Evolutionary conservation across 2,888 invertebrate genomes (phyloP).

Genomic region (Lampropteryx suffumata): DNA sequence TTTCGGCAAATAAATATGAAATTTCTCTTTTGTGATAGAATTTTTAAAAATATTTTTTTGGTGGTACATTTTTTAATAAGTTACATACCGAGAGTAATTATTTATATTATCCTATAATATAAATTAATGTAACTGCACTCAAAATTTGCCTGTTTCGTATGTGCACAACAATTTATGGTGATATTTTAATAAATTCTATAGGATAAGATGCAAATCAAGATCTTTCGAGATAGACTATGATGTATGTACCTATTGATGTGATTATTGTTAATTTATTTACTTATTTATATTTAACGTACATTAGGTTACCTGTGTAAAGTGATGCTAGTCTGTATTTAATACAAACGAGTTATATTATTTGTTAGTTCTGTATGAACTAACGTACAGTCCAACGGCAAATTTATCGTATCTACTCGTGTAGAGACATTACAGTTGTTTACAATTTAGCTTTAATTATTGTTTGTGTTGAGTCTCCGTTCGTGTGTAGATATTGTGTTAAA

Average conservation of each 20-base stretch:
- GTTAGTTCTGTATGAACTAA: slow-evolving; percentile 47
- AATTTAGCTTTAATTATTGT: slow-evolving; percentile 26
- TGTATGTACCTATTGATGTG: slow-evolving; percentile 69
- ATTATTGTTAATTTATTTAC: slow-evolving; percentile 70
- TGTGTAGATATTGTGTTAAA: slow-evolving; percentile 24
- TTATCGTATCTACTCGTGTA: slow-evolving; percentile 33
- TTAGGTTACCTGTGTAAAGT: slow-evolving; percentile 45
- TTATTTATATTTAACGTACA: slow-evolving; percentile 49
- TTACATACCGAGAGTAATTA: slow-evolving; percentile 49
- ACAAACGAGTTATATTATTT: slow-evolving; percentile 50
- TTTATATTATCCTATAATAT: slow-evolving; percentile 60
- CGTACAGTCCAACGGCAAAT: slow-evolving; percentile 43
- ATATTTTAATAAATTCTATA: slow-evolving; percentile 82
- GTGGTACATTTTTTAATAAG: slow-evolving; percentile 53
- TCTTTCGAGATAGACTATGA: slow-evolving; percentile 67
- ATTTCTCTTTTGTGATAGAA: slow-evolving; percentile 12
- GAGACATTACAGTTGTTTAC: slow-evolving; percentile 38
- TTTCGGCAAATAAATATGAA: slow-evolving; percentile 36
- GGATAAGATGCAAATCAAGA: slow-evolving; percentile 73
- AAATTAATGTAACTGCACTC: slow-evolving; percentile 79
- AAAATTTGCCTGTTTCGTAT: slow-evolving; percentile 83
- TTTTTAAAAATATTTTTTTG: slow-evolving; percentile 29
- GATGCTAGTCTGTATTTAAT: slow-evolving; percentile 60
- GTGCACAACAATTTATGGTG: slow-evolving; percentile 83
- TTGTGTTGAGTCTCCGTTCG: slow-evolving; percentile 17